These are phyloP conservation scores for Smittia aterrima DNA, from an alignment of 2,888 invertebrate species.

Conservation along the genomic window DNA sequence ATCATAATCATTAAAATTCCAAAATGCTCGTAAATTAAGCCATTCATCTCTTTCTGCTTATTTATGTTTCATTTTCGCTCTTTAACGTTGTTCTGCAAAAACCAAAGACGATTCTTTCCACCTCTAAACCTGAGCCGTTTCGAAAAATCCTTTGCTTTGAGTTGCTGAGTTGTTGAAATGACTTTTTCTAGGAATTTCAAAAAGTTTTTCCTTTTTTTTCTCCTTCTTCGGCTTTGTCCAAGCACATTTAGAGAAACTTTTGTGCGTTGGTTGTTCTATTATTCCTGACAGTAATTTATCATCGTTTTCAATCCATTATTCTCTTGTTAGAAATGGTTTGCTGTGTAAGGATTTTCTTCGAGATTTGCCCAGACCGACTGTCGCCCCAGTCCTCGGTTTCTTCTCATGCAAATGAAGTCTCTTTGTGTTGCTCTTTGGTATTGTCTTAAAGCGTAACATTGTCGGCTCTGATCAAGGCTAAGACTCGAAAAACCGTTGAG, in stretches of 20 bases:
- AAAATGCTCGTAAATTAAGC: slow-evolving; percentile 34
- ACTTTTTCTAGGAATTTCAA: slow-evolving; percentile 19
- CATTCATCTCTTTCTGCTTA: slow-evolving; percentile 25
- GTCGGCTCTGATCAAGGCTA: too few species aligned
- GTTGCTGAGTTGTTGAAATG: not conserved
- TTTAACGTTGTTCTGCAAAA: not conserved
- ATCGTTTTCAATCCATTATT: slow-evolving; percentile 38
- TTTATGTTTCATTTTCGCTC: slow-evolving; percentile 9
- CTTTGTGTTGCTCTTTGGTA: not conserved
- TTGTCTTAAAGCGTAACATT: not conserved
- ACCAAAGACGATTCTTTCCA: not conserved
- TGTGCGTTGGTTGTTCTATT: slow-evolving; percentile 20
- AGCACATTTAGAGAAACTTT: slow-evolving; percentile 11
- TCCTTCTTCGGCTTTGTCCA: not conserved
- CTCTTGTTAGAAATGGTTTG: slow-evolving; percentile 21
- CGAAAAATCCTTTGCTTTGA: not conserved
- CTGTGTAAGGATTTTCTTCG: not conserved
- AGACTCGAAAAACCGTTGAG: too few species aligned
- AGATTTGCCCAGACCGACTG: slow-evolving; percentile 28
- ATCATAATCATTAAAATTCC: slow-evolving; percentile 17
- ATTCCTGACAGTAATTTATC: slow-evolving; percentile 40
- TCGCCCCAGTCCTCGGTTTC: slow-evolving; percentile 22
- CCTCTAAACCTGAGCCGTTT: too few species aligned
- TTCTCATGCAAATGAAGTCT: slow-evolving; percentile 33
- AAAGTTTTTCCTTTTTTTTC: not conserved